These are phyloP conservation scores for Calephelis virginiensis DNA, from an alignment of 1,140 invertebrate genomes.

Conservation along the genomic window DNA sequence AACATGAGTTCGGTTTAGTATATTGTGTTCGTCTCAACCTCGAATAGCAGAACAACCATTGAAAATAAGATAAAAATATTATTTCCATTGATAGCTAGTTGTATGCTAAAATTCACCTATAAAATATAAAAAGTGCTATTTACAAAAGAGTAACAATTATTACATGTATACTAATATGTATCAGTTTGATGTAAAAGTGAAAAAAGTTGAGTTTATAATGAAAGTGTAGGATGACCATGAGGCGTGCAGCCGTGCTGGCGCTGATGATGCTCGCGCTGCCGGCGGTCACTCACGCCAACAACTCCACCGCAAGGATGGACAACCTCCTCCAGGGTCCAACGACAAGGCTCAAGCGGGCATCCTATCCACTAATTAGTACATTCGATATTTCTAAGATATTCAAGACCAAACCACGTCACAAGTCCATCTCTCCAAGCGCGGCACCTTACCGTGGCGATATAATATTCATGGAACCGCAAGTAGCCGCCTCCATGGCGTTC, in stretches of 20 bases:
- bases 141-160: background rate
- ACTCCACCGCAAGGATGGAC: slow-evolving; percentile 15
- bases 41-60: no score
- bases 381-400: slow-evolving; percentile 61
- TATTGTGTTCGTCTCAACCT: no score
- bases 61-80: no score
- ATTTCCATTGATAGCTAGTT: no score
- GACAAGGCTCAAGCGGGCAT: slow-evolving; percentile 35
- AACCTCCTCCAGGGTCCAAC: background rate
- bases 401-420: slow-evolving; percentile 38
- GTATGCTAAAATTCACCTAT: no score
- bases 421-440: slow-evolving; percentile 17
- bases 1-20: no score
- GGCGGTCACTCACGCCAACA: background rate
- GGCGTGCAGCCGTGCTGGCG: slow-evolving; percentile 21
- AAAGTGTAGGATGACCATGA: slow-evolving; percentile 23
- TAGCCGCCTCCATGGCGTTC: slow-evolving; percentile 14
- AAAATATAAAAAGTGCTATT: no score
- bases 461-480: slow-evolving; percentile 9
- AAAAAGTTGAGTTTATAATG: background rate
- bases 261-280: slow-evolving; percentile 24
- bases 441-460: slow-evolving; percentile 3
- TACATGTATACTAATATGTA: background rate
- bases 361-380: slow-evolving; percentile 52
- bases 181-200: no score